Evolutionary conservation across 2,888 invertebrate species (phyloP).

Genomic region (Lobophora halterata): DNA sequence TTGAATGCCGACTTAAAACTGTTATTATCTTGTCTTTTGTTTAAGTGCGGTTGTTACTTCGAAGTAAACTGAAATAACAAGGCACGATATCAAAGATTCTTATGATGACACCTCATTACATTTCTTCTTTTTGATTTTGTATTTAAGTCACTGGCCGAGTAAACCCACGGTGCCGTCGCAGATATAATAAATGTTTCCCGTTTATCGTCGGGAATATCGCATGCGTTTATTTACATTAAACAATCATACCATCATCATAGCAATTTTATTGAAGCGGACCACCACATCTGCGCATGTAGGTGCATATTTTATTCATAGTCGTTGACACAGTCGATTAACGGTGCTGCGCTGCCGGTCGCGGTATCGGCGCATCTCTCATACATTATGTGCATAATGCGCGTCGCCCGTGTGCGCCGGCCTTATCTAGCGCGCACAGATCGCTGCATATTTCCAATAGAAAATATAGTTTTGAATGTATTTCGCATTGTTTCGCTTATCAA

Average conservation of each 20-base stretch:
- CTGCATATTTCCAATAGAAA: conserved; percentile 26
- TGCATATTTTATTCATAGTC: conserved; percentile 18
- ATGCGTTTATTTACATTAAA: conserved; percentile 18
- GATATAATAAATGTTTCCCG: conserved; percentile 4
- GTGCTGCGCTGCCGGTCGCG: conserved; percentile 19
- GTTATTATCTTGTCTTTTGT: conserved; percentile 17
- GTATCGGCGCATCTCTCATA: conserved; percentile 34
- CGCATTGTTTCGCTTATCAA: conserved; percentile 24
- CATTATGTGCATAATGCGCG: conserved; percentile 34
- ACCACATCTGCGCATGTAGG: conserved; percentile 6
- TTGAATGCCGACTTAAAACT: conserved; percentile 12
- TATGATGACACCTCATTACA: conserved; percentile 6
- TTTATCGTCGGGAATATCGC: conserved; percentile 13
- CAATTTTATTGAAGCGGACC: conserved; percentile 13
- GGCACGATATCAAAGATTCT: conserved; percentile 7
- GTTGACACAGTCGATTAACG: conserved; percentile 18
- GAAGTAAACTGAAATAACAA: conserved; percentile 5
- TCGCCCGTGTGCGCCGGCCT: conserved; percentile 25
- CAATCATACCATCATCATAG: conserved; percentile 16
- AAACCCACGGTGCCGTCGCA: background rate
- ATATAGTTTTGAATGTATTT: conserved; percentile 20
- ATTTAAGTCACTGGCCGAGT: conserved; percentile 4
- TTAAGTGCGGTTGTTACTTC: conserved; percentile 1
- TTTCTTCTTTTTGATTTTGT: background rate
- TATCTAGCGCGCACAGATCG: conserved; percentile 24